Conservation (phyloP, 2,797 vertebrate species). For the Siniperca undulata region DNA sequence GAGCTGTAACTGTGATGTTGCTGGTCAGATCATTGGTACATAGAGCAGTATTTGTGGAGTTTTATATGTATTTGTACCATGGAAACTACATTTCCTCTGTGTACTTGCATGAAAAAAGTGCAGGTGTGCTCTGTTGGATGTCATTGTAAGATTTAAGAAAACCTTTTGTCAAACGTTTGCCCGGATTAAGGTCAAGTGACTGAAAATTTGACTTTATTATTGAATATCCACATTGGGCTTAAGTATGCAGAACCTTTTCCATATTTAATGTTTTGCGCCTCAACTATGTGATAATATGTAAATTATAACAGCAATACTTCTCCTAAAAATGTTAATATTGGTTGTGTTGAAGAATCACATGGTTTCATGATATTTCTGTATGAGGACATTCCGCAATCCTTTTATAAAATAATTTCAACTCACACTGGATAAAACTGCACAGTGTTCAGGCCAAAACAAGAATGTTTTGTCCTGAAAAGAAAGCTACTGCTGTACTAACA, state of each 20-base stretch:
- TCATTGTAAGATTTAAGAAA: neutral
- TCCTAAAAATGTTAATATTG: neutral
- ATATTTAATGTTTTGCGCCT: neutral
- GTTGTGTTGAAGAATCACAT: neutral
- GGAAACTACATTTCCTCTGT: neutral
- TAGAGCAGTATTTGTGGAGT: neutral
- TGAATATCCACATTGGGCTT: neutral
- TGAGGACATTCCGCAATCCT: neutral
- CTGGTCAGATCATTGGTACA: neutral
- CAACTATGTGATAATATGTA: too few relatives aligned
- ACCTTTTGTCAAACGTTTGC: neutral
- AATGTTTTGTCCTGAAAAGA: constrained; percentile 6
- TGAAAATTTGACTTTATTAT: neutral
- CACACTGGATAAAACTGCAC: neutral
- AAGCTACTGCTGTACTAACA: neutral
- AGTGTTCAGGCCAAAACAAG: constrained; percentile 2
- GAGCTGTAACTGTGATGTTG: neutral
- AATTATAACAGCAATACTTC: too few relatives aligned
- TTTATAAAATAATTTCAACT: neutral
- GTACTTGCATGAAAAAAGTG: neutral
- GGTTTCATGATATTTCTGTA: neutral
- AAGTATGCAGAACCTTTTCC: neutral
- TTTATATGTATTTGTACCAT: neutral
- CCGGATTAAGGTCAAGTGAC: neutral
- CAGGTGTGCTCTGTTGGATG: neutral